Percentiles rank a stretch among this genome's conserved stretches.
Conservation (phyloP, 2,113 vertebrate genomes). For the Ceyx melanurus region DNA sequence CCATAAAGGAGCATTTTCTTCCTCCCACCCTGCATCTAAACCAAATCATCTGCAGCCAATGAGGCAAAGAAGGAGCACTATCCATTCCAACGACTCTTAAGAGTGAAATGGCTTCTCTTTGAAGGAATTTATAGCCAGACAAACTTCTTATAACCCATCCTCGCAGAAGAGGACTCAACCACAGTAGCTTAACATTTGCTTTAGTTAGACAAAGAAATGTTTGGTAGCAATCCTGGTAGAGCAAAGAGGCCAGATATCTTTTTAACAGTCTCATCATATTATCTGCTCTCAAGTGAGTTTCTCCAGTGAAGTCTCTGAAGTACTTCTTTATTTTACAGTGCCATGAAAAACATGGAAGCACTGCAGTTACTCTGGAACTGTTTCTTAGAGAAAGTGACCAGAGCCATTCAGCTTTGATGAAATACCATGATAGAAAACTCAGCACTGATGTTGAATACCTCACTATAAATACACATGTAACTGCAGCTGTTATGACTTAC, state of each 20-base stretch:
- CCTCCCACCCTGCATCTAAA: neutral
- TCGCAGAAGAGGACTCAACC: neutral
- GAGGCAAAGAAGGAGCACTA: neutral
- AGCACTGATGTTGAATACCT: neutral
- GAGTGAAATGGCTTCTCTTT: neutral
- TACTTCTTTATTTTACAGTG: neutral
- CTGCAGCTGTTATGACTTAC: neutral
- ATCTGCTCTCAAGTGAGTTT: neutral
- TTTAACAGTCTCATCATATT: neutral
- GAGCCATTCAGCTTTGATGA: neutral
- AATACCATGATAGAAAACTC: neutral
- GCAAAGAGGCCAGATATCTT: neutral
- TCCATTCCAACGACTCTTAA: neutral
- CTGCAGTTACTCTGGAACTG: neutral
- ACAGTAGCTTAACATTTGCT: neutral
- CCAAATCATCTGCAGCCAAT: neutral
- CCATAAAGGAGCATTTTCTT: neutral
- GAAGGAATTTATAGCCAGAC: neutral
- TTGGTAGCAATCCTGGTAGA: neutral
- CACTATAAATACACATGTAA: neutral
- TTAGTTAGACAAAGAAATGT: neutral
- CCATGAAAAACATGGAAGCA: neutral
- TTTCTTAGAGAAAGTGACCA: neutral
- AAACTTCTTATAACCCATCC: neutral
- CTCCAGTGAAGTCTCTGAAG: neutral